Conservation (phyloP, 2,113 vertebrate species). For the Apeltes quadracus region DNA sequence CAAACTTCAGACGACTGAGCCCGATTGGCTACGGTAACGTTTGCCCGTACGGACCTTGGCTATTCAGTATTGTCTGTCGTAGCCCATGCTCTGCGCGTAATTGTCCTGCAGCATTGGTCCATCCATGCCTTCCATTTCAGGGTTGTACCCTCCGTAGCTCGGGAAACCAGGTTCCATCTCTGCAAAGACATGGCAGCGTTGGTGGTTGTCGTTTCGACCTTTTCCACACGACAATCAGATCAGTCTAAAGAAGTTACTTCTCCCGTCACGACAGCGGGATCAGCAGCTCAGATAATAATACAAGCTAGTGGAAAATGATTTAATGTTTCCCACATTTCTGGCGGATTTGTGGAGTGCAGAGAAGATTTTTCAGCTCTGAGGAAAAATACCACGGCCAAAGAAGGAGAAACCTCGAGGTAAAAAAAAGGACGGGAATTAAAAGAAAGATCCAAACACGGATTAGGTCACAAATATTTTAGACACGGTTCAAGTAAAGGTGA, state of each 20-base stretch:
- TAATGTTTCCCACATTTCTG: not conserved
- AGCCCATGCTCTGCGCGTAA: constrained; percentile 19
- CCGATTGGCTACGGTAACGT: not conserved
- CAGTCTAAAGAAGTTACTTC: not conserved
- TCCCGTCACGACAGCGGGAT: not conserved
- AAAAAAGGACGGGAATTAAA: constrained; percentile 31
- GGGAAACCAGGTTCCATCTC: constrained; percentile 64
- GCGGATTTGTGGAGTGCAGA: not conserved
- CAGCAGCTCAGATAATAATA: not conserved
- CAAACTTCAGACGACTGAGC: not conserved
- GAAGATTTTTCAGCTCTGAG: not conserved
- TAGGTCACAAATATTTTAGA: not conserved
- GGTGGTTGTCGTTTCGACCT: not conserved
- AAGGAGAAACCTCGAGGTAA: constrained; percentile 42
- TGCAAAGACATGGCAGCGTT: constrained; percentile 42
- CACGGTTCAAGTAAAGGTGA: not conserved
- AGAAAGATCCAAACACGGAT: constrained; percentile 40
- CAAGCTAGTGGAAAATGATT: not conserved
- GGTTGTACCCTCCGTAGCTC: constrained; percentile 8
- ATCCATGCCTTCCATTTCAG: constrained; percentile 53
- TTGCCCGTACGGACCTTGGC: constrained; percentile 62
- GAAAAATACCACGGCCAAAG: constrained; percentile 53
- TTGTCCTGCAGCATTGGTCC: constrained; percentile 64
- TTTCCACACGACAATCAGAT: constrained; percentile 4
- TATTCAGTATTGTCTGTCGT: constrained; percentile 52